Conservation (phyloP, 92 coral and sea anemone genomes). For the Virgularia gustaviana region DNA sequence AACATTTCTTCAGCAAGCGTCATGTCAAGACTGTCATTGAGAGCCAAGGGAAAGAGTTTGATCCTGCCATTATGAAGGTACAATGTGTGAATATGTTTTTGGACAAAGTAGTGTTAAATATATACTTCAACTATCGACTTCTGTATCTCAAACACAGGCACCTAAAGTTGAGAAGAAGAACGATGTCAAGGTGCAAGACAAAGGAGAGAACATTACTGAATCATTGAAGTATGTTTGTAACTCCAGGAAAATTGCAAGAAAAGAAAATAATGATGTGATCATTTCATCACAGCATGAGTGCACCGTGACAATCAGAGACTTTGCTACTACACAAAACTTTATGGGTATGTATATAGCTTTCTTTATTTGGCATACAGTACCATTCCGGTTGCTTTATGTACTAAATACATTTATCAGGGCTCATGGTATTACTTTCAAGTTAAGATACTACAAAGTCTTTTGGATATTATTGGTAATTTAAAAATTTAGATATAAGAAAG, state of each 20-base stretch:
- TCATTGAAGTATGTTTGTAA: slow-evolving; percentile 71
- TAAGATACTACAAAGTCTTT: no score
- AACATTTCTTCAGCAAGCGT: slow-evolving; percentile 78
- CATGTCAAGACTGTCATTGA: slow-evolving; percentile 83
- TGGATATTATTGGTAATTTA: no score
- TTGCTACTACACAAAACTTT: slow-evolving; percentile 70
- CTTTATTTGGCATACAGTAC: background rate
- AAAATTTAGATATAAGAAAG: no score
- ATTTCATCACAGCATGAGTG: slow-evolving; percentile 80
- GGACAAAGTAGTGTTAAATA: background rate
- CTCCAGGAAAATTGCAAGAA: slow-evolving; percentile 77
- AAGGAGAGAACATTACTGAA: slow-evolving; percentile 34
- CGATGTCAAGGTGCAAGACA: slow-evolving; percentile 32
- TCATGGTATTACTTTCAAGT: no score
- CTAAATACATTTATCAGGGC: no score
- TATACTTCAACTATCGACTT: slow-evolving; percentile 35
- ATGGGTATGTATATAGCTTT: slow-evolving; percentile 49
- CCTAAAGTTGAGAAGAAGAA: slow-evolving; percentile 24
- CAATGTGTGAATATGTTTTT: slow-evolving; percentile 20
- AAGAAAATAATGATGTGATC: slow-evolving; percentile 66
- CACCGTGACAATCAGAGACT: slow-evolving; percentile 75
- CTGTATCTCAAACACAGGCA: slow-evolving; percentile 21
- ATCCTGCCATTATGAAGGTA: slow-evolving; percentile 71
- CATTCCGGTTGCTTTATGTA: background rate
- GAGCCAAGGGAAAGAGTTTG: slow-evolving; percentile 73